Evolutionary conservation across 2,797 vertebrate species (phyloP), one percentile per base, ranked within the genome.

Genomic region (Odontamblyopus rebecca): DNA sequence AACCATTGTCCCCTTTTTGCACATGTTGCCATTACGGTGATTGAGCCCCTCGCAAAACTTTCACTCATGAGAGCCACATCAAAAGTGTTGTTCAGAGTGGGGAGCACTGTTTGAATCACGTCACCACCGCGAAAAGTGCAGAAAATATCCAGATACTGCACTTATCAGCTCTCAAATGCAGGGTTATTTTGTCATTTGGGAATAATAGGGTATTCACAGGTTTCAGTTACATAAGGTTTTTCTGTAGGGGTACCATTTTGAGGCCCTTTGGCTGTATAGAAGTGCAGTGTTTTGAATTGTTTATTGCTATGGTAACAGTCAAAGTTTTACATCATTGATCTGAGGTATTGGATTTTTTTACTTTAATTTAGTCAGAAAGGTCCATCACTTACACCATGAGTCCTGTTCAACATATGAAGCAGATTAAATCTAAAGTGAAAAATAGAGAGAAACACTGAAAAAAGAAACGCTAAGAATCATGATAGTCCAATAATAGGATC

Each of bases 1-100:
- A 69, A 75, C 82, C 74, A 89, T 90, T 91, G 90, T 89, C 84
- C 76, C 69, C 60, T 50, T 16, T 41, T 63, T 67, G 60, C 79
- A 67, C 81, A 86, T 74, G 84, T 80, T 82, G 84, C 82, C 87
- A 68, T 83, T 74, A 73, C 78, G 75, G 63, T 74, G 75, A 81
- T 72, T 80, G 83, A 80, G 81, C 67, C 72, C 78, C 74, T 73
- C 74, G 78, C 79, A 73, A 81, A 78, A 53, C 81, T 89, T 81
- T 85, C 72, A 68, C 86, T 71, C 69, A 12, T 26, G 53, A 48
- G 71, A 51, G 73, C 88, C 88, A 89, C 86, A 87, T 86, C 78
- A 91, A 85, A 88, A 73, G 13, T 78, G 76, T 65, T 74, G 72
- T 70, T 75, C 68, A 61, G 26, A 30, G 67, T 66, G 54, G 67